Conservation (phyloP, 2,797 vertebrate species). For the Falco biarmicus region DNA sequence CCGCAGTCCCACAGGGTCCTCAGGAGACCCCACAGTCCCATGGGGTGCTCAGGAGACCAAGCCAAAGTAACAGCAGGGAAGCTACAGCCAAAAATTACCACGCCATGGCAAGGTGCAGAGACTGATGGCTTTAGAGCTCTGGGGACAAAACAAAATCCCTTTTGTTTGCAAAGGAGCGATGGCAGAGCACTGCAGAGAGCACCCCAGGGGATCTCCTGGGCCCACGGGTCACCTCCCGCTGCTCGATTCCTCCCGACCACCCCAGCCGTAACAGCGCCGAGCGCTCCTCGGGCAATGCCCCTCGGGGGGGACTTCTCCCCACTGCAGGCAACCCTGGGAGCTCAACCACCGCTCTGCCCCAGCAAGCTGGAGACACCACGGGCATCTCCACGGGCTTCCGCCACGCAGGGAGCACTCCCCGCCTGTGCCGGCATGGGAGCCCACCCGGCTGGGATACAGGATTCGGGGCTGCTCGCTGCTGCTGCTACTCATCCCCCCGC, state of each 20-base stretch:
- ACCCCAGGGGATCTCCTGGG: not conserved
- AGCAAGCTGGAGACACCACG: not conserved
- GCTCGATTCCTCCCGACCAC: not conserved
- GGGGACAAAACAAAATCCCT: not conserved
- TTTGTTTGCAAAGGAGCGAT: not conserved
- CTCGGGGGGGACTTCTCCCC: not conserved
- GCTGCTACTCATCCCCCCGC: not conserved
- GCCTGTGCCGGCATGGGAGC: rapidly evolving
- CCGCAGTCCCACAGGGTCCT: not conserved
- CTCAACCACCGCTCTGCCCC: not conserved
- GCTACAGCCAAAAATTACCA: not conserved
- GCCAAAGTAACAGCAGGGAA: not conserved
- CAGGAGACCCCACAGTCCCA: not conserved
- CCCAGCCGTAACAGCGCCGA: not conserved
- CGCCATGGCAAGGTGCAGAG: not conserved
- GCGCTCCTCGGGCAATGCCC: not conserved
- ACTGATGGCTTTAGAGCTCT: not conserved
- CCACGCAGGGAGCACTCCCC: not conserved
- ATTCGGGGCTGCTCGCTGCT: not conserved
- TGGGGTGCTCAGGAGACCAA: not conserved
- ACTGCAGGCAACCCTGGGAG: not conserved
- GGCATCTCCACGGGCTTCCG: not conserved
- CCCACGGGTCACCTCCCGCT: rapidly evolving
- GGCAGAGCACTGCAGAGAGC: not conserved
- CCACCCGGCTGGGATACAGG: not conserved